These are phyloP conservation scores for Chrosomus eos DNA, from an alignment of 2,797 vertebrate genomes.

Conservation along the genomic window DNA sequence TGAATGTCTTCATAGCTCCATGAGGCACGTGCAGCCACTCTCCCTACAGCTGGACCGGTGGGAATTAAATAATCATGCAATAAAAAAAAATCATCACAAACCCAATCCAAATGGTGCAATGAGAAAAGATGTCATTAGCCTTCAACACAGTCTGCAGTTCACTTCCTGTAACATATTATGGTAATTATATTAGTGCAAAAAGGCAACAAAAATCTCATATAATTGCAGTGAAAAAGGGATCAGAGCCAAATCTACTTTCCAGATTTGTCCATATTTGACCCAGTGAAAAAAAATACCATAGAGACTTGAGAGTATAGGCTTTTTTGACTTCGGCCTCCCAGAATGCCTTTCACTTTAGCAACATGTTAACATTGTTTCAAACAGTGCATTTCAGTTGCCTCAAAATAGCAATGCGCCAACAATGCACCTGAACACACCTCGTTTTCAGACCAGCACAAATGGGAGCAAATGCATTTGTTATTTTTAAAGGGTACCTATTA, in stretches of 20 bases:
- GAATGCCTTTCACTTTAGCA: neutral
- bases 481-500: too few relatives aligned
- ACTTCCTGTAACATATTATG: neutral
- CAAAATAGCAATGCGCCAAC: too few relatives aligned
- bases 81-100: neutral
- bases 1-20: neutral
- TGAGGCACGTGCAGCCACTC: neutral
- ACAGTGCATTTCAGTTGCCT: too few relatives aligned
- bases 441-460: too few relatives aligned
- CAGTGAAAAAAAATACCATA: too few relatives aligned
- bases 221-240: neutral
- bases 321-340: neutral
- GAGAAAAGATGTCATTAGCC: neutral
- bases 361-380: neutral
- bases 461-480: too few relatives aligned
- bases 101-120: neutral
- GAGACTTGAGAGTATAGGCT: neutral
- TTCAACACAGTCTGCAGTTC: neutral
- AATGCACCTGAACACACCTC: too few relatives aligned
- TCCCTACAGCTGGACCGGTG: conserved; percentile 2
- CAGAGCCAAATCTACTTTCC: neutral
- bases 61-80: conserved; percentile 9
- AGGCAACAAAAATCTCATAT: too few relatives aligned
- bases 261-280: too few relatives aligned
- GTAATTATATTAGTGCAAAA: neutral